Evolutionary conservation across 2,797 vertebrate genomes (phyloP).

Genomic region (Coccyzus lansbergi): DNA sequence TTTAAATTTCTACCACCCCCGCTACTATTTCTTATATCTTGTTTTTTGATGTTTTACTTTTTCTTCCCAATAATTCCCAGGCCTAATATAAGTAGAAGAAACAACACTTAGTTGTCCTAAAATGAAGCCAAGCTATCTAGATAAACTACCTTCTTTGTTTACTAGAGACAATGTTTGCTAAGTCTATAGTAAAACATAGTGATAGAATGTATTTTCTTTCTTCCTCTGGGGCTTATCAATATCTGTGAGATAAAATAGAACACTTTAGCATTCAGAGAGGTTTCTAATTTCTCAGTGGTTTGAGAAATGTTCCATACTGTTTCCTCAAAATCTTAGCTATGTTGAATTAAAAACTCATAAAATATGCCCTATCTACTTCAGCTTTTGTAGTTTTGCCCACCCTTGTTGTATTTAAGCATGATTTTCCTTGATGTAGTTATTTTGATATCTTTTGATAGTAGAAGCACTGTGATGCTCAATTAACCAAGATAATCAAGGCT

Average conservation of each 20-base stretch:
- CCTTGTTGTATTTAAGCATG: not conserved
- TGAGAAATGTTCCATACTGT: not conserved
- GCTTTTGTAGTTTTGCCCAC: not conserved
- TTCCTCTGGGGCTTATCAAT: slow-evolving; percentile 13
- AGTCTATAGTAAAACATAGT: not conserved
- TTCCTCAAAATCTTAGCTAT: slow-evolving; percentile 1
- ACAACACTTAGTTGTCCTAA: not conserved
- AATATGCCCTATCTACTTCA: not conserved
- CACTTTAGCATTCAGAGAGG: not conserved
- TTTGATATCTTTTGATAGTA: not conserved
- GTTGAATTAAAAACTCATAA: not conserved
- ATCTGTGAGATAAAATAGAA: slow-evolving; percentile 14
- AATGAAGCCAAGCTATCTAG: not conserved
- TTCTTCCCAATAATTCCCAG: not conserved
- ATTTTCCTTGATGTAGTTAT: slow-evolving; percentile 33
- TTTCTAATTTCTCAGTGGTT: slow-evolving; percentile 46
- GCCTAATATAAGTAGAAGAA: not conserved
- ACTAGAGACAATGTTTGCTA: not conserved
- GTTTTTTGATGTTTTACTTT: no score
- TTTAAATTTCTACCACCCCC: not conserved
- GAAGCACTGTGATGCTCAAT: not conserved
- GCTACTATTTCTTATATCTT: not conserved
- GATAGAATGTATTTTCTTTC: not conserved
- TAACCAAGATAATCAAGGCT: not conserved
- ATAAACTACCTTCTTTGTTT: not conserved